A percentile compares a stretch with the other conserved stretches of the same genome.
Conservation (phyloP, 2,113 vertebrate species). For the Crotophaga sulcirostris region DNA sequence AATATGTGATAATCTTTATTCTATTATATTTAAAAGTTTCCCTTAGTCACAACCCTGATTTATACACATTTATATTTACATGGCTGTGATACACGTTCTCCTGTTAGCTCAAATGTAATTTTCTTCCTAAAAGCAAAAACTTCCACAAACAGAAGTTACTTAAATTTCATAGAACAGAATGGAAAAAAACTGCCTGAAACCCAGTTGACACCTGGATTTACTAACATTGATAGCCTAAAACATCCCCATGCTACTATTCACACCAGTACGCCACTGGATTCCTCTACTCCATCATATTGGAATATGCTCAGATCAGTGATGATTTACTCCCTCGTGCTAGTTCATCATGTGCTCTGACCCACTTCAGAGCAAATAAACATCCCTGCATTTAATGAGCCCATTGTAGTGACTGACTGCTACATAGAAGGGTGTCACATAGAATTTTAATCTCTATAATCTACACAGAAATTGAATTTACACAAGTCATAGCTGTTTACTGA, state of each 20-base stretch:
- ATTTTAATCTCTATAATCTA: background rate
- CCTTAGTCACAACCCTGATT: background rate
- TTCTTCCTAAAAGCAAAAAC: background rate
- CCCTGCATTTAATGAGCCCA: background rate
- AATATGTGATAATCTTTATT: background rate
- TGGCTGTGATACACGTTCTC: background rate
- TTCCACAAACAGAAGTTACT: background rate
- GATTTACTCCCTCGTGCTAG: background rate
- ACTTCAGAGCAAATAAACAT: background rate
- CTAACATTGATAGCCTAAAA: background rate
- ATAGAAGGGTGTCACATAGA: background rate
- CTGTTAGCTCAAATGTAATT: background rate
- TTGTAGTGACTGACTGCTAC: background rate
- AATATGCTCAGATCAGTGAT: background rate
- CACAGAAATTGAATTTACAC: background rate
- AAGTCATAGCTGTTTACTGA: background rate
- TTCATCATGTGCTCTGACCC: background rate
- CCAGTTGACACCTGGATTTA: background rate
- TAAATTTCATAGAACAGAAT: background rate
- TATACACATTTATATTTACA: background rate
- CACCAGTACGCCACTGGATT: background rate
- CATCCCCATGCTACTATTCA: background rate
- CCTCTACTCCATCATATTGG: background rate
- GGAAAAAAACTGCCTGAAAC: background rate
- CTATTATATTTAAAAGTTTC: background rate